Conservation (phyloP, 23 tunicate genomes). For the Styela clava region DNA sequence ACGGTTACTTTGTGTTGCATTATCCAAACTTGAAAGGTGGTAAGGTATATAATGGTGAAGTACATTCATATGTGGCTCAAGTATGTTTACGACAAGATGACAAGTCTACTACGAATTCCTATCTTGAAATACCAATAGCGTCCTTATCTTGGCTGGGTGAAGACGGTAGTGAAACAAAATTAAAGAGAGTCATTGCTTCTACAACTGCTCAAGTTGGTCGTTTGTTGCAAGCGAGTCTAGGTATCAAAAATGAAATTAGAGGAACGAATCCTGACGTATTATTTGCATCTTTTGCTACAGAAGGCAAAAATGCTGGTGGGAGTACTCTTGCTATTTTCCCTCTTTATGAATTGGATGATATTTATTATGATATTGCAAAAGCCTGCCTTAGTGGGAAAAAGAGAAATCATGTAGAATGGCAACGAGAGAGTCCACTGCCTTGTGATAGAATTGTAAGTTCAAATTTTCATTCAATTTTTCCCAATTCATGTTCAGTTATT, state of each 20-base stretch:
- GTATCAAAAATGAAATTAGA: background rate
- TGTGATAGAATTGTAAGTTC: conserved; percentile 25
- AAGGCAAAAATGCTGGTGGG: conserved; percentile 17
- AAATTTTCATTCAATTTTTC: no score
- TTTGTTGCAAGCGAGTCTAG: conserved; percentile 5
- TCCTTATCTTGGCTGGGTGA: conserved; percentile 26
- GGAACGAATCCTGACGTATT: conserved; percentile 44
- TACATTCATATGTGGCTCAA: conserved; percentile 52
- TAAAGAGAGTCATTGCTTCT: conserved; percentile 40
- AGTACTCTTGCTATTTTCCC: conserved; percentile 76
- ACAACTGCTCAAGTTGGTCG: conserved; percentile 45
- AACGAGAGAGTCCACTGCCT: background rate
- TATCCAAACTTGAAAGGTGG: conserved; percentile 28
- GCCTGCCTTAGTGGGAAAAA: conserved; percentile 33
- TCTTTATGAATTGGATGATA: conserved; percentile 41
- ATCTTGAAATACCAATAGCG: conserved; percentile 52
- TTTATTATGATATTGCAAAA: conserved; percentile 26
- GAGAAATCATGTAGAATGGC: conserved; percentile 10
- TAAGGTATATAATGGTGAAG: background rate
- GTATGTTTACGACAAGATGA: conserved; percentile 44
- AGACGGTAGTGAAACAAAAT: conserved; percentile 21
- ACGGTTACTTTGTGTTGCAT: conserved; percentile 66
- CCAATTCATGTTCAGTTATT: no score
- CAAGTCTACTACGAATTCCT: conserved; percentile 23
- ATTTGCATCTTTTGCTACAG: conserved; percentile 52